Evolutionary conservation across 2,888 invertebrate genomes (phyloP).

Genomic region (Catocala sponsa): DNA sequence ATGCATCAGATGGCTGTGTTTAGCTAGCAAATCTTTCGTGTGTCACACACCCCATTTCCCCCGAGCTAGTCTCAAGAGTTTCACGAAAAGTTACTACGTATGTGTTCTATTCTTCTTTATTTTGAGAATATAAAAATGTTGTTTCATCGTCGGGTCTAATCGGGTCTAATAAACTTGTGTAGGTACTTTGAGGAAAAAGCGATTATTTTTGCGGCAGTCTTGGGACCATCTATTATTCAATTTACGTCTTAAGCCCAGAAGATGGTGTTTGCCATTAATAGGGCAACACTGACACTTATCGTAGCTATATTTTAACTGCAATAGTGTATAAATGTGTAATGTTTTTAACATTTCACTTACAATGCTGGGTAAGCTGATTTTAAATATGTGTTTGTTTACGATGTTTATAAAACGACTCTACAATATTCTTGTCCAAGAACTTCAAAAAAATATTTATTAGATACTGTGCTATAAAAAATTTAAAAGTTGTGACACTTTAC

Average conservation of each 20-base stretch:
- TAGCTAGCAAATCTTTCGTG: conserved; percentile 6
- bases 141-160: conserved; percentile 6
- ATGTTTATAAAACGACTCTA: too few relatives aligned
- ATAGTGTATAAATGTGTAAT: too few relatives aligned
- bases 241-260: conserved; percentile 28
- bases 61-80: conserved; percentile 1
- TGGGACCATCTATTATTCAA: conserved; percentile 36
- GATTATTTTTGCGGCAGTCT: conserved; percentile 24
- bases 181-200: conserved; percentile 7
- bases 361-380: too few relatives aligned
- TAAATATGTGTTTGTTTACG: too few relatives aligned
- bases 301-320: conserved; percentile 9
- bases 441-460: too few relatives aligned
- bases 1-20: conserved; percentile 3
- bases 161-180: conserved; percentile 1
- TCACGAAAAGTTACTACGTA: conserved; percentile 9
- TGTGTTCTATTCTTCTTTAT: conserved; percentile 1
- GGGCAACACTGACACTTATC: conserved; percentile 15
- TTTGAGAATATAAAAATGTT: conserved; percentile 2
- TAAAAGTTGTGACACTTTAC: too few relatives aligned
- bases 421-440: too few relatives aligned
- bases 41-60: conserved; percentile 4
- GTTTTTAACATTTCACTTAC: too few relatives aligned
- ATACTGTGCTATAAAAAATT: too few relatives aligned
- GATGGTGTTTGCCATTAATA: conserved; percentile 31